Evolutionary conservation across 2,113 vertebrate genomes (phyloP), one percentile per base, ranked within the genome.

Genomic region (Lasiurus borealis): DNA sequence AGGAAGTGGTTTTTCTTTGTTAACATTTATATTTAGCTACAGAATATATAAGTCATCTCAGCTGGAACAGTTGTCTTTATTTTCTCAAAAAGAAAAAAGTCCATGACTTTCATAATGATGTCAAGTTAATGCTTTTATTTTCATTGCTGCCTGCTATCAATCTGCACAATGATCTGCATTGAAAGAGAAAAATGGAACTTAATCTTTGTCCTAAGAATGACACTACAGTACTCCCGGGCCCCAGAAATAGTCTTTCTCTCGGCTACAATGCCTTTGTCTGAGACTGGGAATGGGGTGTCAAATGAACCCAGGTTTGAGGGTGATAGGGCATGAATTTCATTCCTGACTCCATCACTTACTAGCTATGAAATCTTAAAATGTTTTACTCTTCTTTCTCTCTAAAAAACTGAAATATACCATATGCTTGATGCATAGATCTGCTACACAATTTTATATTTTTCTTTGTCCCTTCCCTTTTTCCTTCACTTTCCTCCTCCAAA

Each of bases 1-100:
- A 96, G 31, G 77, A 94, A 87, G 11, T 85, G n/a, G 0, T 36
- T 85, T 88, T 78, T 18, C 81, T 93, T 95, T 96, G 86, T 95
- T 96, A 91, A 48, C 72, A 81, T 91, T 94, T 96, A 96, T 94
- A 96, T 95, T 96, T 95, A 94, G 90, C 29, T 64, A 82, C 40
- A 77, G 66, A 93, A 64, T 86, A 77, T 86, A 73, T 62, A 94
- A 78, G 92, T 89, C 34, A 92, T 86, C 76, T 81, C 44, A 64
- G 50, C 50, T 76, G 89, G 59, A 83, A 90, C 29, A 52, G 59
- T 94, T 93, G 66, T 85, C 71, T 96, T 93, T 87, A 87, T 95
- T 91, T 88, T 81, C 68, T 94, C 16, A 23, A 66, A 93, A 87
- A 77, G 52, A 52, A 86, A 77, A 93, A 71, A 82, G 34, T 90